These are phyloP conservation scores for Nymphalis polychloros DNA, from an alignment of 2,888 invertebrate species.

Conservation along the genomic window DNA sequence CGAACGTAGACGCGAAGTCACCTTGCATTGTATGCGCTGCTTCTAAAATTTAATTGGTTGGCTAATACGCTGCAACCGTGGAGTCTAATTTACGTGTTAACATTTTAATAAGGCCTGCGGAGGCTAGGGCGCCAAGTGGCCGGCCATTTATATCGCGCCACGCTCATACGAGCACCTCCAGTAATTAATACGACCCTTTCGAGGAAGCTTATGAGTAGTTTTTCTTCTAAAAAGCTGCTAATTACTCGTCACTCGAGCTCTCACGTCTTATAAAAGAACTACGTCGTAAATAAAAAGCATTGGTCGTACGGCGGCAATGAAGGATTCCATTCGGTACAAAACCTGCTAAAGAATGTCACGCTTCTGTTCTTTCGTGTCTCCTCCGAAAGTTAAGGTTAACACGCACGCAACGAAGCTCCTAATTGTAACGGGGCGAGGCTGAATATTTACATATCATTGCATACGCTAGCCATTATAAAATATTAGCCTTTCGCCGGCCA, in stretches of 20 bases:
- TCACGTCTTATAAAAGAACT: slow-evolving; percentile 49
- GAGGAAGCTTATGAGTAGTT: slow-evolving; percentile 81
- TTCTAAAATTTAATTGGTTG: slow-evolving; percentile 78
- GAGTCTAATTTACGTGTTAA: slow-evolving; percentile 80
- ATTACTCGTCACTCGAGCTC: slow-evolving; percentile 69
- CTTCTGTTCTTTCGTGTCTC: slow-evolving; percentile 70
- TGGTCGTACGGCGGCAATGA: slow-evolving; percentile 2
- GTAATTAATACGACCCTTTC: slow-evolving; percentile 79
- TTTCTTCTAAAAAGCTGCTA: slow-evolving; percentile 77
- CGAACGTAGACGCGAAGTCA: slow-evolving; percentile 52
- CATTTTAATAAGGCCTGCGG: slow-evolving; percentile 79
- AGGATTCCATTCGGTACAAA: slow-evolving; percentile 37
- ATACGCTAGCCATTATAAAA: slow-evolving; percentile 77
- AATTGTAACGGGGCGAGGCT: slow-evolving; percentile 71
- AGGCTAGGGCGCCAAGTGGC: slow-evolving; percentile 78
- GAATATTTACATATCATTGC: slow-evolving; percentile 82
- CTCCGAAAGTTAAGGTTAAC: slow-evolving; percentile 72
- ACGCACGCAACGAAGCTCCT: slow-evolving; percentile 70
- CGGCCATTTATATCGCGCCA: slow-evolving; percentile 72
- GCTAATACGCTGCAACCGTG: slow-evolving; percentile 71
- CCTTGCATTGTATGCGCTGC: slow-evolving; percentile 63
- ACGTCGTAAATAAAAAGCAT: slow-evolving; percentile 33
- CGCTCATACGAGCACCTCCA: slow-evolving; percentile 73
- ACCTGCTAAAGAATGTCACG: slow-evolving; percentile 62
- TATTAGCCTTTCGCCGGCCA: slow-evolving; percentile 76